A percentile compares a stretch with the other conserved stretches of the same genome.
Conservation (phyloP, 2,113 vertebrate genomes). For the Gila orcuttii region DNA sequence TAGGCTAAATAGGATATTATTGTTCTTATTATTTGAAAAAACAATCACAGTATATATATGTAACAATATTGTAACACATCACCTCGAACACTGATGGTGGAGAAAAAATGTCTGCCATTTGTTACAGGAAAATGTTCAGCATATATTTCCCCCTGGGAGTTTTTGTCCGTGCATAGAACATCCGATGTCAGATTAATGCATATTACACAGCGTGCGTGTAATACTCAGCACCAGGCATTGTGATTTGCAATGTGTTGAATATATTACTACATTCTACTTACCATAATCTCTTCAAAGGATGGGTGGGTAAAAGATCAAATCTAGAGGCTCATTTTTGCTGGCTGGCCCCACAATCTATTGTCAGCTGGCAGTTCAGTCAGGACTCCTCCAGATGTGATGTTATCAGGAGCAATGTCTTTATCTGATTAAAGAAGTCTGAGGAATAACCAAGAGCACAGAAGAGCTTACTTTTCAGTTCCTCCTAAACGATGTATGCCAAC, state of each 20-base stretch:
- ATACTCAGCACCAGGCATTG: slow-evolving; percentile 31
- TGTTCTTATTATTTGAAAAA: no score
- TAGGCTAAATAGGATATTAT: no score
- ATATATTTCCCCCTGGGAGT: background rate
- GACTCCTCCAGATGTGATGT: slow-evolving; percentile 47
- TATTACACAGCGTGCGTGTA: slow-evolving; percentile 33
- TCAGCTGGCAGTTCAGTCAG: slow-evolving; percentile 43
- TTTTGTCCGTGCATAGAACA: background rate
- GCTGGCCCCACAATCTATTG: background rate
- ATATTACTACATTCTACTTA: slow-evolving; percentile 42
- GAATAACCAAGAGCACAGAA: slow-evolving; percentile 59
- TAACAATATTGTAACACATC: no score
- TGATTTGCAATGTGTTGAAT: slow-evolving; percentile 24
- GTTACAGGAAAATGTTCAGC: background rate
- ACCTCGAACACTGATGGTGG: background rate
- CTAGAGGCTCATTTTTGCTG: slow-evolving; percentile 54
- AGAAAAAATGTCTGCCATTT: background rate
- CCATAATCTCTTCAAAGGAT: slow-evolving; percentile 50
- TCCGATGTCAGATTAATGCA: slow-evolving; percentile 48
- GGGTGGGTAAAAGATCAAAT: slow-evolving; percentile 37
- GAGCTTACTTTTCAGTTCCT: slow-evolving; percentile 54
- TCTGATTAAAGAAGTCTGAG: slow-evolving; percentile 67
- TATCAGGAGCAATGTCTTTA: slow-evolving; percentile 54
- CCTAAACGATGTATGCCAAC: slow-evolving; percentile 41
- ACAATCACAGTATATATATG: no score